A percentile compares a stretch with the other conserved stretches of the same genome.
These are phyloP conservation scores for Entomobrya multifasciata DNA, from an alignment of 2,888 invertebrate species.

Conservation along the genomic window DNA sequence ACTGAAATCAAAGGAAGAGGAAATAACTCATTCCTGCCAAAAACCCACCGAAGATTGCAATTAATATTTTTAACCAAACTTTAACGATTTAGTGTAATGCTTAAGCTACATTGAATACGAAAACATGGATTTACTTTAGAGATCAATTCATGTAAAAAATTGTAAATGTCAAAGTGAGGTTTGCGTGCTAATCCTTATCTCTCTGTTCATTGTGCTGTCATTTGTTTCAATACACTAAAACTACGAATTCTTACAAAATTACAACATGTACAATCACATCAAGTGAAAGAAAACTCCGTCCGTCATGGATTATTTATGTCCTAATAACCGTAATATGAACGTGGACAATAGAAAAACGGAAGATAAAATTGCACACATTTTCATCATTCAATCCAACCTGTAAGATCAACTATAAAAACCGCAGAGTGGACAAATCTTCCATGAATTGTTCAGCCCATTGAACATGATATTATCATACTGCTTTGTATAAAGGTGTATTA, in stretches of 20 bases:
- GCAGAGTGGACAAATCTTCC: slow-evolving; percentile 42
- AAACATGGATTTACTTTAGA: background rate
- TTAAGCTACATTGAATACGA: background rate
- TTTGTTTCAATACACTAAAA: too few relatives aligned
- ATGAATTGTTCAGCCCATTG: slow-evolving; percentile 56
- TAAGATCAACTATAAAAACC: too few relatives aligned
- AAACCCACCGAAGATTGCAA: too few relatives aligned
- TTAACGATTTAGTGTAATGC: too few relatives aligned
- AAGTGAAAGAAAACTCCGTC: too few relatives aligned
- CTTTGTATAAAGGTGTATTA: background rate
- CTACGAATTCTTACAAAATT: too few relatives aligned
- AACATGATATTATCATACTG: background rate
- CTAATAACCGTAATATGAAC: slow-evolving; percentile 32
- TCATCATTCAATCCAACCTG: too few relatives aligned
- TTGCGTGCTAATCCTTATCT: too few relatives aligned
- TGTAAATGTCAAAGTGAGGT: slow-evolving; percentile 46
- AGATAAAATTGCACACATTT: background rate
- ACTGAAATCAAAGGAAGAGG: background rate
- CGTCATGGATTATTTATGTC: slow-evolving; percentile 57
- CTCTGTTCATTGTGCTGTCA: too few relatives aligned
- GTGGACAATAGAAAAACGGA: background rate
- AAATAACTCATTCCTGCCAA: too few relatives aligned
- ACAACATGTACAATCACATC: too few relatives aligned
- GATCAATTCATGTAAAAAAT: slow-evolving; percentile 44
- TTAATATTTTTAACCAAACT: too few relatives aligned